Percentiles rank a stretch among this genome's conserved stretches.
Conservation (phyloP, 2,797 vertebrate species). For the Diplodus sargus region DNA sequence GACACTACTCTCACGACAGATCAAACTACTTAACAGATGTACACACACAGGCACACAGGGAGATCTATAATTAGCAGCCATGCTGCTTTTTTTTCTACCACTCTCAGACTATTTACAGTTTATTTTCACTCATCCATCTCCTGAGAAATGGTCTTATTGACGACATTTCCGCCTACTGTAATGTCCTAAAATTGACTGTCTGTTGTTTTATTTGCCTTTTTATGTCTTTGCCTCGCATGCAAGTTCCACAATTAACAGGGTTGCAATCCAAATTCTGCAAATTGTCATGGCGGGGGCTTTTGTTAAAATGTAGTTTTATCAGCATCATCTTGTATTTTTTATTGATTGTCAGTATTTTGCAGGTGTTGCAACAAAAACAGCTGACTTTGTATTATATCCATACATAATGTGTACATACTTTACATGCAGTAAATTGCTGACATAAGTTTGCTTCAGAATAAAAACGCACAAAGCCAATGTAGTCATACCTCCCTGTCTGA, state of each 20-base stretch:
- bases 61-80: slow-evolving; percentile 16
- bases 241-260: neutral
- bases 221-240: neutral
- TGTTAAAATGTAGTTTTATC: neutral
- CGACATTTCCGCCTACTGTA: neutral
- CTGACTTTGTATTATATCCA: too few relatives aligned
- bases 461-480: neutral
- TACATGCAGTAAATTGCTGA: neutral
- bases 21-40: slow-evolving; percentile 15
- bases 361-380: too few relatives aligned
- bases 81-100: slow-evolving; percentile 5
- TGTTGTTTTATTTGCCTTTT: neutral
- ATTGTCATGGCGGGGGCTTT: too few relatives aligned
- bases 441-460: neutral
- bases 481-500: too few relatives aligned
- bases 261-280: neutral
- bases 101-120: slow-evolving; percentile 1
- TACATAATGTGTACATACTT: too few relatives aligned
- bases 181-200: neutral
- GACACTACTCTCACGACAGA: neutral
- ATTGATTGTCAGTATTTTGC: neutral
- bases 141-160: neutral
- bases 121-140: neutral
- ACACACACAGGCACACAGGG: slow-evolving; percentile 5
- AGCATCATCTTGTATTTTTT: neutral